Evolutionary conservation across 2,113 vertebrate genomes (phyloP).

Genomic region (Phocoena sinus): DNA sequence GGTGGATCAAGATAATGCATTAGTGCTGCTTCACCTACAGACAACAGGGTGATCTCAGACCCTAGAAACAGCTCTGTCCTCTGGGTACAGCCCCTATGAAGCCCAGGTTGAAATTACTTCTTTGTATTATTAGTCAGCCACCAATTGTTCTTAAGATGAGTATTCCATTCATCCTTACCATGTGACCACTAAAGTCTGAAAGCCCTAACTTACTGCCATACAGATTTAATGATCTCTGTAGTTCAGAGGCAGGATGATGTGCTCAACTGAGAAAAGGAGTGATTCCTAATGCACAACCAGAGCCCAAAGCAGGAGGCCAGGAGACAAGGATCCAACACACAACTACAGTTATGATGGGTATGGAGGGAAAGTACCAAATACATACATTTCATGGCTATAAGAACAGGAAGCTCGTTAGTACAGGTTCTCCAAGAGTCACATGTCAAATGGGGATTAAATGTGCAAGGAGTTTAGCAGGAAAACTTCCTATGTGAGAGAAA

Average conservation of each 20-base stretch:
- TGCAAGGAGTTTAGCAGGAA: not conserved
- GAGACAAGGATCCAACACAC: not conserved
- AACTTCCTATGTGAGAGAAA: not conserved
- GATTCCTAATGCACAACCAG: not conserved
- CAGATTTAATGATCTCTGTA: not conserved
- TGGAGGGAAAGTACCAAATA: not conserved
- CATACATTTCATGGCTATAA: not conserved
- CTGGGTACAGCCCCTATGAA: not conserved
- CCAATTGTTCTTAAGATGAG: not conserved
- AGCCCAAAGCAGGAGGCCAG: not conserved
- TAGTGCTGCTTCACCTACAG: not conserved
- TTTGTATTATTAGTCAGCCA: slow-evolving; percentile 22
- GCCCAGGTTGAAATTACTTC: slow-evolving; percentile 19
- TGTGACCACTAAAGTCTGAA: not conserved
- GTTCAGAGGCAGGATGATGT: not conserved
- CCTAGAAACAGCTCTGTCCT: not conserved
- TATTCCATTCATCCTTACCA: slow-evolving; percentile 23
- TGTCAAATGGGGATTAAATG: not conserved
- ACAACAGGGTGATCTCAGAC: not conserved
- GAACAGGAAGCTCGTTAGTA: not conserved
- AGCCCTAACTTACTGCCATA: not conserved
- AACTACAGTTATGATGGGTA: not conserved
- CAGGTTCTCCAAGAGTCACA: not conserved
- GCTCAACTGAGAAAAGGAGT: not conserved
- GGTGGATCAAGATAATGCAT: not conserved